A percentile compares a stretch with the other conserved stretches of the same genome.
These are phyloP conservation scores for Pampus argenteus DNA, from an alignment of 2,797 vertebrate genomes.

Conservation along the genomic window DNA sequence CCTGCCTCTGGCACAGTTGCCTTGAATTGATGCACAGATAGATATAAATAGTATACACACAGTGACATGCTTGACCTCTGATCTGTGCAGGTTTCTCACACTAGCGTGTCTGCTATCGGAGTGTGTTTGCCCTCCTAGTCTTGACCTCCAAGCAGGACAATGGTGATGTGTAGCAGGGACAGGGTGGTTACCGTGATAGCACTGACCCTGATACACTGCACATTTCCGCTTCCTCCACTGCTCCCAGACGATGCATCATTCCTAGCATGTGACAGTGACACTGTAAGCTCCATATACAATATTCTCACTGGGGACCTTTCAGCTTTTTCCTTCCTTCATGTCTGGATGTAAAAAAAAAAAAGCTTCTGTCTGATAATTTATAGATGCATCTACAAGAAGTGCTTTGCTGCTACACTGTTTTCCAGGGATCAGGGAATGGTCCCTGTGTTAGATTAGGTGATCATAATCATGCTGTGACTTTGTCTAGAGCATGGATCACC, in stretches of 20 bases:
- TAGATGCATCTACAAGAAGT: neutral
- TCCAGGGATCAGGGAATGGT: neutral
- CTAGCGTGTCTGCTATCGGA: constrained; percentile 16
- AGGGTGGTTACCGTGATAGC: constrained; percentile 50
- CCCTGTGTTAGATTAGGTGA: neutral
- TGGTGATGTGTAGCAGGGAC: constrained; percentile 21
- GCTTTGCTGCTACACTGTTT: neutral
- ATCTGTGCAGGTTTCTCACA: constrained; percentile 24
- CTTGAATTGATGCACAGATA: neutral
- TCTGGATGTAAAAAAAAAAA: constrained; percentile 6
- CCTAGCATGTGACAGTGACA: constrained; percentile 27
- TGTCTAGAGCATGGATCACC: too few relatives aligned
- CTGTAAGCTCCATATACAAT: constrained; percentile 19
- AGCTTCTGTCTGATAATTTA: constrained; percentile 1
- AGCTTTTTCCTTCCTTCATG: constrained; percentile 8
- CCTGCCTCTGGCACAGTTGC: neutral
- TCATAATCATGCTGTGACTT: neutral
- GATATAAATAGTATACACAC: neutral
- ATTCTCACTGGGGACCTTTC: constrained; percentile 6
- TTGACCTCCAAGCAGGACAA: constrained; percentile 41
- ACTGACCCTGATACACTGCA: constrained; percentile 44
- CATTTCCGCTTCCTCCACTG: constrained; percentile 57
- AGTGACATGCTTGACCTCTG: constrained; percentile 17
- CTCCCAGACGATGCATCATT: constrained; percentile 51
- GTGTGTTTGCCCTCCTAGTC: constrained; percentile 18